These are phyloP conservation scores for Pica pica DNA, from an alignment of 2,113 vertebrate species.

Conservation along the genomic window DNA sequence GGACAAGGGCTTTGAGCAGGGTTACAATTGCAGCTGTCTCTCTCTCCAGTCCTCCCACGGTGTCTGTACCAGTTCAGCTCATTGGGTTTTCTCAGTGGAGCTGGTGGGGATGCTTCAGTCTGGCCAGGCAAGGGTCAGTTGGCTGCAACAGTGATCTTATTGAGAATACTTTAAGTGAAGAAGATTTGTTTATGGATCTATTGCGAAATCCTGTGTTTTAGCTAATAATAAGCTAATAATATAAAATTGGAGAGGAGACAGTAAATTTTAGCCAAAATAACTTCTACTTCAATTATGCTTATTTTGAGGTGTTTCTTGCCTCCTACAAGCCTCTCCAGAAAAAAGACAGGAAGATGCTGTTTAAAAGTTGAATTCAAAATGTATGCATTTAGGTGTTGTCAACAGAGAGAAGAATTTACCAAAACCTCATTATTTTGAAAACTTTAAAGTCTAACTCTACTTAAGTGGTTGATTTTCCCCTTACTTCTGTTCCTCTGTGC, in stretches of 20 bases:
- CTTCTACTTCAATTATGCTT: background rate
- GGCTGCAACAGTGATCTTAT: background rate
- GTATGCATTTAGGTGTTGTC: background rate
- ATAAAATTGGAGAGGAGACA: background rate
- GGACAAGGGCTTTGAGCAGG: background rate
- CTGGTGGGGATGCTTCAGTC: background rate
- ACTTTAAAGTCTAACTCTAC: background rate
- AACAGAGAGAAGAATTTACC: background rate
- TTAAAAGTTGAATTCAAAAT: background rate
- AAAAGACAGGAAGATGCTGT: background rate
- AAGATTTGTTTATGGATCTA: background rate
- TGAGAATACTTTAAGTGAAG: background rate
- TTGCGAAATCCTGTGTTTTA: background rate
- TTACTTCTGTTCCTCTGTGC: background rate
- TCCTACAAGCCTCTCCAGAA: background rate
- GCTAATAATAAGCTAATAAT: background rate
- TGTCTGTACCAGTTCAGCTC: rapidly evolving
- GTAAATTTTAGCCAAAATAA: background rate
- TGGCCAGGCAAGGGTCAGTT: background rate
- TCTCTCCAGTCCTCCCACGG: background rate
- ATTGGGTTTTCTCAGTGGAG: background rate
- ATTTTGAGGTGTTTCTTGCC: background rate
- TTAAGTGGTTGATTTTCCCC: background rate
- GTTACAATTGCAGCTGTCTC: background rate
- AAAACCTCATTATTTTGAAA: background rate